Conservation (phyloP, 92 coral and sea anemone species). For the Chrysogorgia sp. region DNA sequence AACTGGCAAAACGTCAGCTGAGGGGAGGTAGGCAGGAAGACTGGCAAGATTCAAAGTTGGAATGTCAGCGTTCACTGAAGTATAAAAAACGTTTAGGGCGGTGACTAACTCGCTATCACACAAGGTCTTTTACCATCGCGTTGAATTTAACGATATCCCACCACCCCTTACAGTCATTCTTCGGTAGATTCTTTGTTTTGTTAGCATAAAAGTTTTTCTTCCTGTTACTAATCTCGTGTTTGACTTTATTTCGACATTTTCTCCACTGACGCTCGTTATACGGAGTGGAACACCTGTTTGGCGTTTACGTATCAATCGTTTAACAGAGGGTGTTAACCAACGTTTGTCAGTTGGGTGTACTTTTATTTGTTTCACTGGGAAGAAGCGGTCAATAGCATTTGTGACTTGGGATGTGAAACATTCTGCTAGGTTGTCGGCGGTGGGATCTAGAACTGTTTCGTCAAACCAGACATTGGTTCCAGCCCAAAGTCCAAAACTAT, state of each 20-base stretch:
- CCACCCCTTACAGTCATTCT: too few relatives aligned
- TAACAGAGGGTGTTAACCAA: constrained; percentile 51
- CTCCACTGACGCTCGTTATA: constrained; percentile 42
- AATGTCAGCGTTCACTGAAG: too few relatives aligned
- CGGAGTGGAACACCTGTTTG: constrained; percentile 52
- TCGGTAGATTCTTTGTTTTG: constrained; percentile 42
- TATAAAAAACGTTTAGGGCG: too few relatives aligned
- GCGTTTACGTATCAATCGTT: constrained; percentile 37
- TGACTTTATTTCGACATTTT: constrained; percentile 24
- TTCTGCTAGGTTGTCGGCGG: constrained; percentile 1
- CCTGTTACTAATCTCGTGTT: constrained; percentile 45
- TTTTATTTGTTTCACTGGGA: constrained; percentile 34
- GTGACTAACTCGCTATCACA: too few relatives aligned
- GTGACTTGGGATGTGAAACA: constrained; percentile 11
- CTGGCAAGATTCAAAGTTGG: not conserved
- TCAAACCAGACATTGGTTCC: too few relatives aligned
- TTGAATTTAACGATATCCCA: too few relatives aligned
- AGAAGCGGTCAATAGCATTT: constrained; percentile 21
- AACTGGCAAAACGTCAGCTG: not conserved
- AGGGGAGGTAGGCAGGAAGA: constrained; percentile 24
- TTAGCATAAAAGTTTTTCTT: constrained; percentile 45
- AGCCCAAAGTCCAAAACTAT: too few relatives aligned
- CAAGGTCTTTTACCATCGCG: too few relatives aligned
- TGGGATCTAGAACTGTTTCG: too few relatives aligned
- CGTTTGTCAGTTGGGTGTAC: constrained; percentile 43